Evolutionary conservation across 2,113 vertebrate genomes (phyloP).

Genomic region (Oreochromis tanganicae): DNA sequence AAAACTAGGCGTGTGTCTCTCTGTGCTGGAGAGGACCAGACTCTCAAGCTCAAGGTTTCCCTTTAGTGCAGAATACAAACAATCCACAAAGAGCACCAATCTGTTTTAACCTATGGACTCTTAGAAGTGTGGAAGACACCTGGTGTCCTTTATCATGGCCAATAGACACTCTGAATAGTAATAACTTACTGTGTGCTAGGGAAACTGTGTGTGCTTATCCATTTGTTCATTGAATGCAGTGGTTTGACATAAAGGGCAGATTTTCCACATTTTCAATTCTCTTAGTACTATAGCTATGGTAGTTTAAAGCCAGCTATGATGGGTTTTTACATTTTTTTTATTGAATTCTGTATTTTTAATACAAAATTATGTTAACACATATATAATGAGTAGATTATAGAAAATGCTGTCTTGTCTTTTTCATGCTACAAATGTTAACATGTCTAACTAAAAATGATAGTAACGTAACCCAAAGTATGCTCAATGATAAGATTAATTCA

Average conservation of each 20-base stretch:
- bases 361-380: neutral
- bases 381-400: neutral
- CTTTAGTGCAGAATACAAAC: conserved; percentile 12
- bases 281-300: neutral
- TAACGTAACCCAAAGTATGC: neutral
- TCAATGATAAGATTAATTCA: neutral
- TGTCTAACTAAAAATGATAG: neutral
- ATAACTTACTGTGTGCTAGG: neutral
- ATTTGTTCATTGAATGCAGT: neutral
- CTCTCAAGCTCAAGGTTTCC: conserved; percentile 36
- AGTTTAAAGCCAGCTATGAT: neutral
- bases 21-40: neutral
- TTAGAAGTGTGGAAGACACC: conserved; percentile 1
- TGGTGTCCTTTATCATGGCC: conserved; percentile 16
- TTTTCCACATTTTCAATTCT: neutral
- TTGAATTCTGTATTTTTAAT: neutral
- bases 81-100: neutral
- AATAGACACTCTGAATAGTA: conserved; percentile 11
- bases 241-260: neutral
- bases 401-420: neutral
- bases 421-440: neutral
- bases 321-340: neutral
- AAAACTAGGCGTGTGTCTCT: neutral
- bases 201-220: neutral
- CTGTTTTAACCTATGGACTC: conserved; percentile 2